Base-by-base conservation (phyloP, 2,888 invertebrate species). In the Dermolepida albohirtum region DNA sequence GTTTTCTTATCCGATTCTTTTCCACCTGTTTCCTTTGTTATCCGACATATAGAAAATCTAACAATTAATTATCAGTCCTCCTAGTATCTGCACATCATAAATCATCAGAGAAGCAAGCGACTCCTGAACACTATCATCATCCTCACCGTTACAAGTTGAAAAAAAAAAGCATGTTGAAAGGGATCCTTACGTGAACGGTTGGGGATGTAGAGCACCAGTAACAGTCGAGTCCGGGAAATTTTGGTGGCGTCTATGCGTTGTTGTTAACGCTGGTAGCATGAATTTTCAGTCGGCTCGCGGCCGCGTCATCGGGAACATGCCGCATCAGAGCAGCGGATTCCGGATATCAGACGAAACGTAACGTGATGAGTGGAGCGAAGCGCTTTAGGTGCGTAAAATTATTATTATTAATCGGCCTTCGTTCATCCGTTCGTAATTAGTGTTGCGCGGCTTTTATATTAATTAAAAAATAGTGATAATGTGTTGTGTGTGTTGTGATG, bases 221-320 rank as follows among this genome's bases (percentile, higher is more conserved):
- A 8, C 16, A 2, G 4, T 14, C 40, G 39, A 6, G 41, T 12
- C 29, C 39, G 51, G 41, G 43, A 64, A 64, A 52, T 52, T 52
- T 64, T 64, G 51, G 64, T 39, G 63, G 49, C 44, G 64, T 51
- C 50, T 29, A 41, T 64, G 64, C 52, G 51, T 64, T 43, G 52
- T 34, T 52, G 41, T 16, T 55, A 34, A 34, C 39, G 55, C 43
- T 44, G 64, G 43, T 50, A 22, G 52, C 41, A 40, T 43, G 52
- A 51, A 44, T 57, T 57, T 69, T 70, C 72, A 73, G 73, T 73
- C 71, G 72, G 73, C 73, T 73, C 64, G 72, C 65, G 72, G 71
- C 73, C 72, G 73, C 73, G 71, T 71, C 67, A 65, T 68, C 66
- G 72, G 69, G 70, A 73, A 73, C 72, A 73, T 73, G 73, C 71